These are phyloP conservation scores for Spodoptera littoralis DNA, from an alignment of 2,888 invertebrate genomes.

Conservation along the genomic window DNA sequence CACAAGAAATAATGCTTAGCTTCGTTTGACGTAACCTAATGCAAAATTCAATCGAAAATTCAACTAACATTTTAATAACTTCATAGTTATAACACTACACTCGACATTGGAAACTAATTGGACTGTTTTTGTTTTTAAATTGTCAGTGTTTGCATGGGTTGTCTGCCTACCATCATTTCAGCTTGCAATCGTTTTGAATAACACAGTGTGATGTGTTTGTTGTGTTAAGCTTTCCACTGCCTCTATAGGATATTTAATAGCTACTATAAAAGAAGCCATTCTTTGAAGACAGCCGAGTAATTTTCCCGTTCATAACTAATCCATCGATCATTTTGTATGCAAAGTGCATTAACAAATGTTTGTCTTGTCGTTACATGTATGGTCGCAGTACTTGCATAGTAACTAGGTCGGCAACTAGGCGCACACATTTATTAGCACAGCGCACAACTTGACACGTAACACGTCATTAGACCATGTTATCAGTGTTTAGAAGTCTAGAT, in stretches of 20 bases:
- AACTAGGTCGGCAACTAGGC: conserved; percentile 23
- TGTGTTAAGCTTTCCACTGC: conserved; percentile 35
- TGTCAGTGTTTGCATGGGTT: conserved; percentile 82
- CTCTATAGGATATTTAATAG: conserved; percentile 20
- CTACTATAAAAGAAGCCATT: neutral
- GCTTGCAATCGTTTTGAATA: conserved; percentile 46
- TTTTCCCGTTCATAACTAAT: conserved; percentile 1
- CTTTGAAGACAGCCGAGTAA: conserved; percentile 5
- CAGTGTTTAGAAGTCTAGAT: conserved; percentile 36
- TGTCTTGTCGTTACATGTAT: conserved; percentile 25
- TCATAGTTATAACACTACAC: conserved; percentile 57
- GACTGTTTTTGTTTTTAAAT: conserved; percentile 58
- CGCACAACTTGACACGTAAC: conserved; percentile 28
- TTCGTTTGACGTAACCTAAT: conserved; percentile 86
- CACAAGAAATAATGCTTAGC: conserved; percentile 77
- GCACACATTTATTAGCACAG: conserved; percentile 32
- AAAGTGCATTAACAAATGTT: conserved; percentile 19
- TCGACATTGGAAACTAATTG: conserved; percentile 63
- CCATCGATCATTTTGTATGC: conserved; percentile 29
- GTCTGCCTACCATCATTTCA: conserved; percentile 51
- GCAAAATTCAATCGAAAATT: conserved; percentile 70
- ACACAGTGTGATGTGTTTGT: conserved; percentile 31
- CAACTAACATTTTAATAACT: conserved; percentile 59
- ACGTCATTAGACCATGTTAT: conserved; percentile 32
- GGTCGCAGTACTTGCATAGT: conserved; percentile 43